Evolutionary conservation across 2,888 invertebrate species (phyloP), one percentile per base, ranked within the genome.

Genomic region (Eudasyphora cyanicolor): DNA sequence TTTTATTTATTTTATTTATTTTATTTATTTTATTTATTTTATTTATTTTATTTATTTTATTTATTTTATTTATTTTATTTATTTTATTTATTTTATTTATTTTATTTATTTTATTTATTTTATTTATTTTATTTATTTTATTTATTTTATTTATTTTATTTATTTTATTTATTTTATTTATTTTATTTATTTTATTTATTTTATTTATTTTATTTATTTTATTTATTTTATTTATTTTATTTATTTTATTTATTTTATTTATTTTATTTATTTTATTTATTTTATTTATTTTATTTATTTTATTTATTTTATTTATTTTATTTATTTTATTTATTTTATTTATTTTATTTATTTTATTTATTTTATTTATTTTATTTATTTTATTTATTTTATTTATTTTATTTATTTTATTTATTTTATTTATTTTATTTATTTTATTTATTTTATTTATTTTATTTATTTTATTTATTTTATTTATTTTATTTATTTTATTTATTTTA

Each of bases 401-500:
- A 29, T 24, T 14, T 60, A 24, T 60, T 60, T 60, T 60, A 14
- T 60, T 29, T 60, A 24, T 60, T 60, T 60, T 60, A 29, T 24
- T 21, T 60, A 24, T 60, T 60, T 60, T 60, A 14, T 60, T 29
- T 64, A 32, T 35, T 64, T 35, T 35, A 29, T 32, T 35, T 67
- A 17, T 67, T 67, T 35, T 67, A 19, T 67, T 35, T 67, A 17
- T 67, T 67, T 67, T 67, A 19, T 35, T 17, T 21, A 4, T 67
- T 67, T 67, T 35, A 35, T 32, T 64, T 64, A 17, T 64, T 32
- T 64, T 32, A n/a, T 64, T 64, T 64, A n/a, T 64, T 29, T n/a
- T 64, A 64, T 64, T 32, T 24, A 29, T 62, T 62, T 32, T 17
- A 27, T 27, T 62, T 62, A 29, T 62, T 27, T 62, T 62, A 62